Base-by-base conservation (phyloP, 2,113 vertebrate genomes). In the Crypturellus undulatus region DNA sequence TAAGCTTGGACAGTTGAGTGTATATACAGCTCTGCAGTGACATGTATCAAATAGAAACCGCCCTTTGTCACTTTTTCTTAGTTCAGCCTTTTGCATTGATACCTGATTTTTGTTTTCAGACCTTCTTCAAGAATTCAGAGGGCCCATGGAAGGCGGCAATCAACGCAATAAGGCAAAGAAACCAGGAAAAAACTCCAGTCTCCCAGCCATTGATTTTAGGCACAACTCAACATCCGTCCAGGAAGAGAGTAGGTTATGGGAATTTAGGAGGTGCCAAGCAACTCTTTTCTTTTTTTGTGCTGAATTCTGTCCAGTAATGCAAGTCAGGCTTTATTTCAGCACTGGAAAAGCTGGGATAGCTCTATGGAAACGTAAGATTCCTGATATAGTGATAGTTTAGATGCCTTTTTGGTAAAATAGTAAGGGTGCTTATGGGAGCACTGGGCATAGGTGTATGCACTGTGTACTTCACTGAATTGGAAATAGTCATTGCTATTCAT, bases 131-230 rank as follows among this genome's bases (percentile, higher is more conserved):
- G 96, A 99, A 97, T 92, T 94, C 98, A 65, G 98, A 98, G 38
- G 97, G 96, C 40, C 96, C 98, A 0, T 99, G 99, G 99, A 98
- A 98, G 96, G 96, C 96, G 10, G 98, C 98, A 21, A 60, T 99
- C 32, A 58, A 56, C 56, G 60, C 88, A 36, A 38, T 99, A 47
- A 98, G 97, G 94, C 98, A 43, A 80, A 99, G 97, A 90, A 98
- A 98, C 36, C 80, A 67, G 16, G 47, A 71, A 45, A 67, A 80
- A 7, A 90, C 96, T 17, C 67, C 93, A 40, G 9, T 89, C n/a
- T 62, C 90, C 52, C 64, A 70, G 25, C 84, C 68, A 10, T 22
- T 94, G 62, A 26, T 77, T 69, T 38, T 97, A 75, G 78, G 80
- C 76, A 32, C 64, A 71, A 42, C 65, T 73, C 70, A 30, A n/a